Evolutionary conservation across 2,888 invertebrate species (phyloP).

Genomic region (Dastarcus helophoroides): DNA sequence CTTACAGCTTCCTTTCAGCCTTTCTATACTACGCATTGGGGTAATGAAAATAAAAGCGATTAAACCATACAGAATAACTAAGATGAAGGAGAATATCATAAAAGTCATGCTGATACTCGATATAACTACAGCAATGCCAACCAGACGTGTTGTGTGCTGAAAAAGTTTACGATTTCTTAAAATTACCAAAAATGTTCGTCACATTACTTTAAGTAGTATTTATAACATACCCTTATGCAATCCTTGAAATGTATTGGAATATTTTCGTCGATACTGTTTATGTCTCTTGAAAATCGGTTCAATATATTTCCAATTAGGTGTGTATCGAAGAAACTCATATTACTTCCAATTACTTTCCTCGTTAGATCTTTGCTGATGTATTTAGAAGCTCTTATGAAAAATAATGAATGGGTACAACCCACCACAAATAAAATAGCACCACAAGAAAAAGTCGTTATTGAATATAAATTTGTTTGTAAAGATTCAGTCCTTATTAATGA

Average conservation of each 20-base stretch:
- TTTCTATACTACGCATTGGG: neutral
- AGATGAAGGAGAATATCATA: constrained; percentile 9
- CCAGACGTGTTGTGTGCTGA: neutral
- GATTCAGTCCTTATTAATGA: too few relatives aligned
- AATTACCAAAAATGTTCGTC: constrained; percentile 8
- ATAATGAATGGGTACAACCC: constrained; percentile 7
- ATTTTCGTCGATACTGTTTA: constrained; percentile 17
- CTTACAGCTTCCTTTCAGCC: constrained; percentile 1
- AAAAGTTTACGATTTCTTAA: too few relatives aligned
- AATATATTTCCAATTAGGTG: constrained; percentile 22
- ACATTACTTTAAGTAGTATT: too few relatives aligned
- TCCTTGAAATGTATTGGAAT: constrained; percentile 16
- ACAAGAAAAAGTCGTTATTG: too few relatives aligned
- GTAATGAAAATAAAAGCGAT: too few relatives aligned
- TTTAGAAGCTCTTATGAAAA: constrained; percentile 15
- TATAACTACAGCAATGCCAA: neutral
- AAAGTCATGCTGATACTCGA: constrained; percentile 1
- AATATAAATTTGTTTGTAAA: too few relatives aligned
- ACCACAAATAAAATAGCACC: too few relatives aligned
- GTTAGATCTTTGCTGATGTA: constrained; percentile 19
- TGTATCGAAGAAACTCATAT: constrained; percentile 19
- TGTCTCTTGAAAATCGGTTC: constrained; percentile 21
- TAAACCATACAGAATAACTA: constrained; percentile 1
- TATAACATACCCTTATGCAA: constrained; percentile 19
- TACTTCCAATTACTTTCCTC: constrained; percentile 16